A percentile compares a stretch with the other conserved stretches of the same genome.
phyloP scores from a whole-genome alignment of 1,140 invertebrate genomes.

The Trachymyrmex septentrionalis region DNA sequence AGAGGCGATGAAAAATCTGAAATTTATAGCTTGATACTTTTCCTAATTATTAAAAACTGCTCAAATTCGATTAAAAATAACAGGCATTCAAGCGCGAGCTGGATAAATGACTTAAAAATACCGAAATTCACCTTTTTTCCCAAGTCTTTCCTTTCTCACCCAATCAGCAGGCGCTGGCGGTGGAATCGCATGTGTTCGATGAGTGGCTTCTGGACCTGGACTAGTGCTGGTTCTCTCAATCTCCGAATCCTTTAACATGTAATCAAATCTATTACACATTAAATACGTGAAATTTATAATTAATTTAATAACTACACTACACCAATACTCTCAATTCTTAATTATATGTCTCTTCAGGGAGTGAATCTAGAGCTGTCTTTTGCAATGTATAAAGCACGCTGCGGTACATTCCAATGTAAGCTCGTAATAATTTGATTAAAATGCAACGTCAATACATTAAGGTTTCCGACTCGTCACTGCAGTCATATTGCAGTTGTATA shows the following conservation, averaged over 20 bases:
- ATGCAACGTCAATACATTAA: background rate
- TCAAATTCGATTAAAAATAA: background rate
- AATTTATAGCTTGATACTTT: background rate
- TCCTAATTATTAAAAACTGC: background rate
- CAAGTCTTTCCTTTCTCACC: conserved; percentile 94
- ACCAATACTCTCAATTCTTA: background rate
- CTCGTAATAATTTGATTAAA: background rate
- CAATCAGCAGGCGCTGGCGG: conserved; percentile 91
- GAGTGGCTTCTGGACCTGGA: conserved; percentile 84
- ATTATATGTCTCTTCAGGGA: background rate
- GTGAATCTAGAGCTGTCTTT: background rate
- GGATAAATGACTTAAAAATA: conserved; percentile 91
- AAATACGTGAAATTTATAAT: background rate
- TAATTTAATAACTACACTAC: background rate
- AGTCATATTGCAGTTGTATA: background rate
- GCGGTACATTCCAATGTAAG: background rate
- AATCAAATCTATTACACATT: background rate
- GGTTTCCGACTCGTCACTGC: background rate
- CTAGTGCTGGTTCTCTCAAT: conserved; percentile 85
- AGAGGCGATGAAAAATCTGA: background rate
- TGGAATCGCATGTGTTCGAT: conserved; percentile 86
- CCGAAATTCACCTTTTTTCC: conserved; percentile 98
- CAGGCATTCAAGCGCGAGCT: conserved; percentile 5
- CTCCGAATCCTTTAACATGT: conserved; percentile 84
- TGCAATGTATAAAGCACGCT: background rate